Evolutionary conservation across 1,140 invertebrate genomes (phyloP), one percentile per base, ranked within the genome.

Genomic region (Brachionus paranguensis): DNA sequence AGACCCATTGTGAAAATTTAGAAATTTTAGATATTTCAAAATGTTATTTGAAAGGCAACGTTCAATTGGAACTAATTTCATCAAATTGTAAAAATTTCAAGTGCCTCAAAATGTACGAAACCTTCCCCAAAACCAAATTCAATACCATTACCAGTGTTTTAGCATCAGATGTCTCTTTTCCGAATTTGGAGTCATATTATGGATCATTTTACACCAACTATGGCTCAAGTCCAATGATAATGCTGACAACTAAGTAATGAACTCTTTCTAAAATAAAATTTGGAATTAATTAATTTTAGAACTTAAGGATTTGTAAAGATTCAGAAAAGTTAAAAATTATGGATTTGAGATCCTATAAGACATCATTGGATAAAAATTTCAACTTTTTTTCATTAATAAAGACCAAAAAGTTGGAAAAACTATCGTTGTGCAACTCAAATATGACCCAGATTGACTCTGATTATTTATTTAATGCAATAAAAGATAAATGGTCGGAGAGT

Each of bases 221-320:
- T 76, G 72, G 72, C 12, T 20, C 72, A 7, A 50, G 24, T 76
- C 45, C 45, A 76, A 76, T 76, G 72, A 76, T 76, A 27, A 76
- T 76, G 72, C 11, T 76, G 33, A 50, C 72, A 14, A 50, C 45
- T 50, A 76, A 76, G 72, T 76, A 76, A 20, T 60, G 53, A 20
- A n/a, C 8, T 43, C n/a, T 43, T 24, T 37, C 33, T 17, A 70
- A 70, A 74, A n/a, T 43, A 17, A 24, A 74, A 17, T 74, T 74
- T 74, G 3, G n/a, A 17, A 43, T 74, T 74, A 43, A 74, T 74
- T 76, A 50, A 50, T 50, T 76, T 76, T 76, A 47, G 43, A 29
- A 76, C 4, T 43, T 72, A 24, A 76, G 72, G 27, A 76, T 76
- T 76, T 76, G 72, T 76, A 76, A 76, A 50, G 72, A 76, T 76